Percentiles rank a stretch among this genome's conserved stretches.
These are phyloP conservation scores for Phenganax stokvisi DNA, from an alignment of 92 coral and sea anemone genomes.

Conservation along the genomic window DNA sequence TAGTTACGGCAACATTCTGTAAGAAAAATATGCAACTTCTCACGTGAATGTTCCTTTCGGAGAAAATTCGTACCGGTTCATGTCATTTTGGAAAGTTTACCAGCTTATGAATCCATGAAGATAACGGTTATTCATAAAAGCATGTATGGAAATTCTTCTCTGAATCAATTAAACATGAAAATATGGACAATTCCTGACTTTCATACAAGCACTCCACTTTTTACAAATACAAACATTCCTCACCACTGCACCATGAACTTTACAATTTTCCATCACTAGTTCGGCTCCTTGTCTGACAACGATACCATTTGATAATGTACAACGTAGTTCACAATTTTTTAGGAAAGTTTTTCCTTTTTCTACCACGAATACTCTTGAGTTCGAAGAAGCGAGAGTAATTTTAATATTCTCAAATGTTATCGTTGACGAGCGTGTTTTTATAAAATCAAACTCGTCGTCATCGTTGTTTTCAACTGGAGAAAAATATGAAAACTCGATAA, in stretches of 20 bases:
- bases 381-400: slow-evolving; percentile 57
- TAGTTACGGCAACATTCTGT: slow-evolving; percentile 20
- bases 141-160: too few relatives aligned
- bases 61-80: too few relatives aligned
- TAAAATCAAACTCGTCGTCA: slow-evolving; percentile 15
- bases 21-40: background rate
- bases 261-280: slow-evolving; percentile 63
- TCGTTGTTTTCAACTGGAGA: slow-evolving; percentile 33
- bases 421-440: slow-evolving; percentile 55
- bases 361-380: slow-evolving; percentile 54
- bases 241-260: slow-evolving; percentile 67
- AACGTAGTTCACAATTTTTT: slow-evolving; percentile 63
- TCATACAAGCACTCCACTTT: too few relatives aligned
- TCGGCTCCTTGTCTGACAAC: slow-evolving; percentile 54
- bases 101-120: too few relatives aligned
- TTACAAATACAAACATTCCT: background rate
- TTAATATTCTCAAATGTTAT: slow-evolving; percentile 56
- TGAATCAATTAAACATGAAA: too few relatives aligned
- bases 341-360: slow-evolving; percentile 56
- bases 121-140: too few relatives aligned
- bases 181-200: too few relatives aligned
- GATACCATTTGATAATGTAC: slow-evolving; percentile 51
- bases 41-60: too few relatives aligned
- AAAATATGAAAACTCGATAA: background rate
- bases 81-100: too few relatives aligned